Conservation (phyloP, 2,888 invertebrate species). For the Anthrax anthrax region DNA sequence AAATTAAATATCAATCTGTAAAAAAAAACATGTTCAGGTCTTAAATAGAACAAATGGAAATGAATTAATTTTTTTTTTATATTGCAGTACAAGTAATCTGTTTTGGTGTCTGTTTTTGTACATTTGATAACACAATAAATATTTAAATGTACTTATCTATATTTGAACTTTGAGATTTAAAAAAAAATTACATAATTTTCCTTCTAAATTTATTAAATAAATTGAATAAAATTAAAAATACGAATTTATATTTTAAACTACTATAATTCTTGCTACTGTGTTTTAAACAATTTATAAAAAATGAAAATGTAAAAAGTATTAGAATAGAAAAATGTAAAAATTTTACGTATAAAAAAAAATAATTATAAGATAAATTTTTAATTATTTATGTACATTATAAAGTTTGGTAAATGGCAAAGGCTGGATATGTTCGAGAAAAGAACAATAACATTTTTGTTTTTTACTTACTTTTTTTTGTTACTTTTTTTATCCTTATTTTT, state of each 20-base stretch:
- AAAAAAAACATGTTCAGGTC: background rate
- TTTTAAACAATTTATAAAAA: slow-evolving; percentile 3
- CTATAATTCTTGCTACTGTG: slow-evolving; percentile 12
- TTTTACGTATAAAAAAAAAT: background rate
- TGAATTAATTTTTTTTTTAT: background rate
- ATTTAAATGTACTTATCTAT: too few species aligned
- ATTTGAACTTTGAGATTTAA: too few species aligned
- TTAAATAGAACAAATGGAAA: background rate
- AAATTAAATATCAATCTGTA: background rate
- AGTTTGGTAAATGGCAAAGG: slow-evolving; percentile 22
- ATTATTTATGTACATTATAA: background rate
- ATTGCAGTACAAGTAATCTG: slow-evolving; percentile 5
- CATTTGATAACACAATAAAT: too few species aligned
- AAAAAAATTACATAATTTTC: too few species aligned
- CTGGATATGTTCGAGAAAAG: slow-evolving; percentile 5
- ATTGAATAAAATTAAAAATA: background rate
- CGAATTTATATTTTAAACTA: background rate
- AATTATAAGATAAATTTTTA: background rate
- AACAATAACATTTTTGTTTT: slow-evolving; percentile 1
- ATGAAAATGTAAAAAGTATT: background rate
- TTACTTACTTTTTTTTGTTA: background rate
- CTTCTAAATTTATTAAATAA: background rate
- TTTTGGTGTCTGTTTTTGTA: slow-evolving; percentile 4
- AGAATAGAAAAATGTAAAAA: slow-evolving; percentile 3
- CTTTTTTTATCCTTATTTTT: background rate